Evolutionary conservation across 2,888 invertebrate genomes (phyloP), one percentile per base, ranked within the genome.

Genomic region (Pomacea canaliculata): DNA sequence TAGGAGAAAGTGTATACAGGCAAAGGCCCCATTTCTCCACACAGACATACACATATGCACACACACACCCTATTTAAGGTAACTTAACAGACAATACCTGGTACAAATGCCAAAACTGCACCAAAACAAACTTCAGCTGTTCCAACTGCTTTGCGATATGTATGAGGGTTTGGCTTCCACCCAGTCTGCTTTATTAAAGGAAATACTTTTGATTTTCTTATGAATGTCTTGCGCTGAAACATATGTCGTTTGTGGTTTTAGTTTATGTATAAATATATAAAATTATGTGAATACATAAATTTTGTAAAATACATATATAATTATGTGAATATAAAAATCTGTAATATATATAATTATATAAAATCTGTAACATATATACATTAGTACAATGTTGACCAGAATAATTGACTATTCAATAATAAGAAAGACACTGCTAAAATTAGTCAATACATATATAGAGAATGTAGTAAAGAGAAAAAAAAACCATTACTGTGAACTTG

Each of bases 101-200:
- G 91, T 65, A 91, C 84, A 69, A 89, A 79, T 23, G 89, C 86
- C 69, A 91, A 79, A 12, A 90, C 80, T n/a, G 86, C 81, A 62
- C 91, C 91, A 87, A 89, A 87, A 23, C 90, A 86, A 8, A 90
- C 87, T 78, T 91, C 90, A 56, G 86, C 80, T 13, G 88, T 86
- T 7, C 90, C 91, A 70, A 91, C 83, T 8, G 87, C 84, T 80
- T 89, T 89, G 68, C 91, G 83, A 80, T 89, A 89, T 8, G 85
- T 83, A 74, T 90, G 90, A 8, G 91, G 87, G 80, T 89, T 89
- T 56, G 90, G 90, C 78, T 86, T 89, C 89, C 89, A 90, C 37
- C 88, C 89, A 7, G 89, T 89, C 76, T 85, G 81, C 51, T 84
- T 85, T 19, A 83, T 83, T 13, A 91, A 78, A 9, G 91, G 91